phyloP scores from a whole-genome alignment of 2,888 invertebrate genomes.

The Linnaemya vulpina region DNA sequence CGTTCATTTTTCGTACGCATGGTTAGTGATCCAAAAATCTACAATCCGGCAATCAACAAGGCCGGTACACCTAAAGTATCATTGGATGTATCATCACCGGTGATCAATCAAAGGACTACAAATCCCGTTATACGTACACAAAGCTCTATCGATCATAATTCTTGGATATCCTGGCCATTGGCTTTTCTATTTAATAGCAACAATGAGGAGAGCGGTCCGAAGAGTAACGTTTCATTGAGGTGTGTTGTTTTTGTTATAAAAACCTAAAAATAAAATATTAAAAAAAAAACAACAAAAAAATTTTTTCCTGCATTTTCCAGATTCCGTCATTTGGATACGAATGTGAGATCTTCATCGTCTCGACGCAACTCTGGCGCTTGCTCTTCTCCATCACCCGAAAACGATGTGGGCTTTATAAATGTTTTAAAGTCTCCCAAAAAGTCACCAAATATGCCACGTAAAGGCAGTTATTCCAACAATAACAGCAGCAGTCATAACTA shows the following conservation, averaged over 20 bases:
- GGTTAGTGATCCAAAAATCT: constrained; percentile 98
- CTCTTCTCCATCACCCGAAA: constrained; percentile 86
- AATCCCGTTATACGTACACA: constrained; percentile 82
- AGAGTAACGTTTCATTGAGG: constrained; percentile 89
- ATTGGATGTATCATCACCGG: constrained; percentile 81
- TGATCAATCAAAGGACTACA: constrained; percentile 74
- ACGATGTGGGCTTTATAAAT: constrained; percentile 80
- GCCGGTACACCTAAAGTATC: constrained; percentile 85
- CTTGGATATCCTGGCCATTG: constrained; percentile 97
- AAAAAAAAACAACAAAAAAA: background rate
- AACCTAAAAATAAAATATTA: background rate
- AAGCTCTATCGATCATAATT: constrained; percentile 84
- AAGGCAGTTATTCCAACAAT: constrained; percentile 79
- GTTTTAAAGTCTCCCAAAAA: constrained; percentile 84
- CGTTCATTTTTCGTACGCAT: constrained; percentile 98
- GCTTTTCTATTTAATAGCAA: constrained; percentile 91
- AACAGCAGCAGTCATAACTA: constrained; percentile 74
- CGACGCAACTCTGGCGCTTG: constrained; percentile 86
- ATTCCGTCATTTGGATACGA: constrained; percentile 93
- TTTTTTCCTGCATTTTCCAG: constrained; percentile 82
- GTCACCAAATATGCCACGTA: constrained; percentile 83
- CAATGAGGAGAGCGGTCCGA: constrained; percentile 87
- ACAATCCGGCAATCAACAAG: constrained; percentile 95
- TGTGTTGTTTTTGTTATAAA: constrained; percentile 81
- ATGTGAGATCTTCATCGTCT: constrained; percentile 88